These are phyloP conservation scores for Columbina picui DNA, from an alignment of 2,113 vertebrate genomes.

Conservation along the genomic window DNA sequence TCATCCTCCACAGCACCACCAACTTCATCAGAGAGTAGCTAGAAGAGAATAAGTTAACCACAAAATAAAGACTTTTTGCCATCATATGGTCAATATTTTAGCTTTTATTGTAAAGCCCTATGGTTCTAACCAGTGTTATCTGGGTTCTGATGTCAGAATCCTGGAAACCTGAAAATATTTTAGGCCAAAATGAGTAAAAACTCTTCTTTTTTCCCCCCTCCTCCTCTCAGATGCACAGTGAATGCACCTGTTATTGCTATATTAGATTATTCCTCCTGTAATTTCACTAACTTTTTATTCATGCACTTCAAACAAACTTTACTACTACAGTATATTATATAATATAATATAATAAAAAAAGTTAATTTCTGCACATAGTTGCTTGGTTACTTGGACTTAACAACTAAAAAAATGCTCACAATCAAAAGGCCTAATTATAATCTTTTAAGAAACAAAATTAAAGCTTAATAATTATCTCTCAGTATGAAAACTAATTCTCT, in stretches of 20 bases:
- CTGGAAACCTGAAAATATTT: constrained; percentile 89
- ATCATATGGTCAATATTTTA: constrained; percentile 99
- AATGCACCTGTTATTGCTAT: constrained; percentile 91
- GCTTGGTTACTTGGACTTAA: constrained; percentile 69
- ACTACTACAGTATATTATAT: constrained; percentile 86
- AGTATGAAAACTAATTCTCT: not conserved
- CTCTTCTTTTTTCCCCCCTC: constrained; percentile 78
- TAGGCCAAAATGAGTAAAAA: constrained; percentile 96
- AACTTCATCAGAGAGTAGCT: constrained; percentile 99
- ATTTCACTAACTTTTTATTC: constrained; percentile 97
- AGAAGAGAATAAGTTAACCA: constrained; percentile 87
- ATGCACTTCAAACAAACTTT: constrained; percentile 92
- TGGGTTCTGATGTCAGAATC: constrained; percentile 98
- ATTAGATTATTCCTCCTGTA: constrained; percentile 88
- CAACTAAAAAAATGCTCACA: not conserved
- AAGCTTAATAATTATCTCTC: not conserved
- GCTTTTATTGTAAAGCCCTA: constrained; percentile 99
- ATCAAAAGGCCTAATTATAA: constrained; percentile 27
- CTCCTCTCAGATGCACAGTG: constrained; percentile 87
- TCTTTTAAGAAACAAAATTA: not conserved
- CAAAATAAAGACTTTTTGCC: constrained; percentile 94
- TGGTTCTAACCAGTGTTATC: constrained; percentile 97
- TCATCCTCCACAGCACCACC: constrained; percentile 96
- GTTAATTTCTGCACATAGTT: constrained; percentile 81
- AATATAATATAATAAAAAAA: constrained; percentile 79